Percentiles rank a stretch among this genome's conserved stretches.
Conservation (phyloP, 1,140 invertebrate genomes). For the Hesperophylax magnus region DNA sequence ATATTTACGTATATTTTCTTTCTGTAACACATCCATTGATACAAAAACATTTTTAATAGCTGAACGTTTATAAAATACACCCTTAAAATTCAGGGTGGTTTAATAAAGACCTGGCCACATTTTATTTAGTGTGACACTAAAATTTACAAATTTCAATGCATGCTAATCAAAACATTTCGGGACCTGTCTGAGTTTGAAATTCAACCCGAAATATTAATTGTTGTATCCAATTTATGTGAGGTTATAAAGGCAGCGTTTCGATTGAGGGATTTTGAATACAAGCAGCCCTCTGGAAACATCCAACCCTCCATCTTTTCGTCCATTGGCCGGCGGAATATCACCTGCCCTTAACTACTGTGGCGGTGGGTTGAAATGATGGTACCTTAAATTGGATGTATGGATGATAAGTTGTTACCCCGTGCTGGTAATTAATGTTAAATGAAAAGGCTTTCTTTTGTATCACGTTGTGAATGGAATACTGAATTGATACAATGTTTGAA, state of each 20-base stretch:
- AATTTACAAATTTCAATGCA: not conserved
- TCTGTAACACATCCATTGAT: no score
- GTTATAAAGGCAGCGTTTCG: constrained; percentile 47
- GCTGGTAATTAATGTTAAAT: constrained; percentile 36
- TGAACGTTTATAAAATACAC: no score
- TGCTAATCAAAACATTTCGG: constrained; percentile 25
- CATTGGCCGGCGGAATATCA: constrained; percentile 46
- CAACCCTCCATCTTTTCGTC: constrained; percentile 43
- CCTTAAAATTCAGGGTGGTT: not conserved
- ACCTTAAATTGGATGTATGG: constrained; percentile 19
- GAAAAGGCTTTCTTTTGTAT: not conserved
- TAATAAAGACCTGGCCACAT: not conserved
- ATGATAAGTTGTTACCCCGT: constrained; percentile 24
- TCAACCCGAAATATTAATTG: constrained; percentile 27
- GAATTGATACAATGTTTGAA: no score
- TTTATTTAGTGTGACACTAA: not conserved
- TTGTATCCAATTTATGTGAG: constrained; percentile 42
- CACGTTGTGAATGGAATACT: no score
- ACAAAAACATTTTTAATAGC: no score
- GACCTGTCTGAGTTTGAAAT: not conserved
- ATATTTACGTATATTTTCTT: no score
- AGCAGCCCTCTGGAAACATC: constrained; percentile 13
- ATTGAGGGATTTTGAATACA: constrained; percentile 46
- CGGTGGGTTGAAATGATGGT: not conserved
- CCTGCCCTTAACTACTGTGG: constrained; percentile 39